Evolutionary conservation across 2,888 invertebrate species (phyloP), one percentile per base, ranked within the genome.

Genomic region (Stratiomys singularior): DNA sequence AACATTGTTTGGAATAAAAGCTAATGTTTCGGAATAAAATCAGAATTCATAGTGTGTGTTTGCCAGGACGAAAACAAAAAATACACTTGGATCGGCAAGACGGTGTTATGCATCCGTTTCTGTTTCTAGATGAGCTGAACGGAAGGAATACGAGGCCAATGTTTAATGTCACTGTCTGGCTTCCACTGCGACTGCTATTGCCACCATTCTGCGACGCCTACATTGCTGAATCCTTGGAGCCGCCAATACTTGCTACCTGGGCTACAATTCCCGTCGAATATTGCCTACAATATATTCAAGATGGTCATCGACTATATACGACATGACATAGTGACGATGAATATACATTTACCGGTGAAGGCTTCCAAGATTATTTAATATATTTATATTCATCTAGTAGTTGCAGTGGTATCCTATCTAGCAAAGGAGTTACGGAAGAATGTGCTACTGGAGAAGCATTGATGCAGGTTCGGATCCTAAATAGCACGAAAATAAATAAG

Each of bases 21-120:
- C 77, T 79, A 79, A 79, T 79, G 79, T 79, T 79, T 79, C 78
- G 79, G 79, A 79, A 79, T 79, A 74, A 79, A 79, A 79, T 79
- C 78, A 78, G 79, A 79, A 79, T 79, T 79, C 79, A 79, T 79
- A 78, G 79, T 69, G 78, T 79, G 79, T 78, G 78, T 76, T 77
- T 76, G 79, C 76, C 78, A 78, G 5, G 5, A 37, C 5, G 37
- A 37, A 37, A 37, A n/a, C n/a, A 67, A 71, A 79, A 79, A 60
- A 18, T 9, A 18, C n/a, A 18, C 76, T 76, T 27, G 72, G 37
- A 56, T 63, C 77, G 52, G 77, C 77, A 79, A 77, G 74, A 58
- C 77, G 74, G 77, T 66, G 67, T 77, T 76, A 79, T 77, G 77
- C 79, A 79, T 79, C 15, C 77, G 66, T 77, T 67, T 76, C 47